Evolutionary conservation across 1,140 invertebrate genomes (phyloP), one percentile per base, ranked within the genome.

Genomic region (Mamestra configurata): DNA sequence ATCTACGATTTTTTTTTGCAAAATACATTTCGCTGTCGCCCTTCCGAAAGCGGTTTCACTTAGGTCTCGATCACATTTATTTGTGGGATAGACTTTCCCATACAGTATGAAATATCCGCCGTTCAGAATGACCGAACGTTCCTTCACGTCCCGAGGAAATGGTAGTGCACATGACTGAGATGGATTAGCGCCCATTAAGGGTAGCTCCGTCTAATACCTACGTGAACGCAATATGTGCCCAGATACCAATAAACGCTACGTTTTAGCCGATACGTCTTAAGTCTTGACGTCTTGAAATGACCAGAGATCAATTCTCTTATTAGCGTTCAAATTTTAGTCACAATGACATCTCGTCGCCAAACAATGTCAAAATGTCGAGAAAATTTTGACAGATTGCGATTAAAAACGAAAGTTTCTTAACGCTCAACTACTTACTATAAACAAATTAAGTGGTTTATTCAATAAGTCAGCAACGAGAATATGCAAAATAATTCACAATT

Each of bases 81-180:
- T 72, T 75, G 31, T n/a, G 35, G 40, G 27, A 71, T 51, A 57
- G 71, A 75, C 49, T 76, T 61, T 35, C 57, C 40, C 20, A 46
- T 61, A 49, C 22, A 46, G 72, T 46, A 76, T 76, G 57, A 76
- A 64, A 76, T 75, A 75, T 46, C 24, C 20, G 22, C 8, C 73
- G 73, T 61, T 76, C 73, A 64, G 73, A 76, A 76, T 76, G 73
- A 76, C 35, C 73, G 73, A 76, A 64, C 73, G 73, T 76, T 76
- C 57, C 73, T 76, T 37, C 73, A 64, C 73, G 73, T 61, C 43
- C n/a, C 57, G 55, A 46, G 73, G 57, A 76, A 76, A 76, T 76
- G 73, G 66, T 31, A 77, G 61, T 81, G 80, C 80, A 78, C 57
- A 68, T 46, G 80, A 78, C 80, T 77, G 59, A 78, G 80, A 81